Conservation (phyloP, 2,797 vertebrate genomes). For the Perodicticus potto region DNA sequence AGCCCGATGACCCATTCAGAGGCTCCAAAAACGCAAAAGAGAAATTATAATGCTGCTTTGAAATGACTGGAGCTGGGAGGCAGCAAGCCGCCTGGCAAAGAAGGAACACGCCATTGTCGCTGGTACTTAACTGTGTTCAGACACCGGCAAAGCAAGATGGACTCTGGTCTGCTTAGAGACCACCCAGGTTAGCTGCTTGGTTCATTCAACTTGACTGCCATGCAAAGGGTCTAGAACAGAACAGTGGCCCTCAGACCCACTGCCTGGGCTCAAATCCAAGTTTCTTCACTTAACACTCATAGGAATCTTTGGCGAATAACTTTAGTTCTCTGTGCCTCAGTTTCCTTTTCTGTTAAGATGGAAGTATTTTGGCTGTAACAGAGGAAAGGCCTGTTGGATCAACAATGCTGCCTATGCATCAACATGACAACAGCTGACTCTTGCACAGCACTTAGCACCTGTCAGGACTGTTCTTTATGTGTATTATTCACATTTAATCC, state of each 20-base stretch:
- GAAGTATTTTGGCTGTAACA: background rate
- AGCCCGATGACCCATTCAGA: conserved; percentile 69
- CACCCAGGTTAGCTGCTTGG: background rate
- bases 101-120: accelerated
- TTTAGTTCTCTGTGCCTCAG: background rate
- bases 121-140: background rate
- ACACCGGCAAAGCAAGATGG: background rate
- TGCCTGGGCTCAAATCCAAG: background rate
- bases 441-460: accelerated
- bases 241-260: background rate
- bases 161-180: background rate
- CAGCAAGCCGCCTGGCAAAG: background rate
- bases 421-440: too few relatives aligned
- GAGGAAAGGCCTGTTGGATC: background rate
- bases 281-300: background rate
- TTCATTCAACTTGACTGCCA: background rate
- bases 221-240: background rate
- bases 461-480: background rate
- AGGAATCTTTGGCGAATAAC: background rate
- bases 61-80: conserved; percentile 56
- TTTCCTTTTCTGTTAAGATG: background rate
- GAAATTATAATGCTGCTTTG: conserved; percentile 34
- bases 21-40: conserved; percentile 54
- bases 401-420: background rate
- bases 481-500: background rate